A percentile compares a stretch with the other conserved stretches of the same genome.
These are phyloP conservation scores for Stigmatopora nigra DNA, from an alignment of 2,113 vertebrate species.

Conservation along the genomic window DNA sequence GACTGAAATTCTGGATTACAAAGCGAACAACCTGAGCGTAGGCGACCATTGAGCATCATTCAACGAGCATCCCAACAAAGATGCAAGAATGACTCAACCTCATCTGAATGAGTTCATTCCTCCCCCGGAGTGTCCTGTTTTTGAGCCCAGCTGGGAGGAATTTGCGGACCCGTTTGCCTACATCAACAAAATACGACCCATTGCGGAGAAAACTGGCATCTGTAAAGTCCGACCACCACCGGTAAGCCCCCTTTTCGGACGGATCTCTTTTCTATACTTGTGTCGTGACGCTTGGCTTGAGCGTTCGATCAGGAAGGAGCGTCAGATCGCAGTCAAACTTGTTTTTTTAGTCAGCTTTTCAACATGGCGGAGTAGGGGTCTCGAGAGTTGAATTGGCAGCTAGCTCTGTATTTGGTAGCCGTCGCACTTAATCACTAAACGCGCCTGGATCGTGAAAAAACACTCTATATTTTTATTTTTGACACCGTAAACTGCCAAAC, in stretches of 20 bases:
- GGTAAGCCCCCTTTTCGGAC: conserved; percentile 69
- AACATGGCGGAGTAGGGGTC: conserved; percentile 83
- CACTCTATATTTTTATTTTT: neutral
- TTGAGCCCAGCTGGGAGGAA: conserved; percentile 95
- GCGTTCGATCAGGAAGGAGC: conserved; percentile 13
- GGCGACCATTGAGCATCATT: conserved; percentile 21
- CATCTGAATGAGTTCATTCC: conserved; percentile 86
- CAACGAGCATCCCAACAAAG: conserved; percentile 49
- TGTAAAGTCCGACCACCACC: conserved; percentile 91
- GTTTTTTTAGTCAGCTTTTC: conserved; percentile 70
- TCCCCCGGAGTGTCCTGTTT: conserved; percentile 92
- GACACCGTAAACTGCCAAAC: neutral
- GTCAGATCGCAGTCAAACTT: conserved; percentile 61
- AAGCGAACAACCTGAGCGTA: conserved; percentile 15
- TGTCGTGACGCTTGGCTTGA: neutral
- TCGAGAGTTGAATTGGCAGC: conserved; percentile 59
- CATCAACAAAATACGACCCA: conserved; percentile 96
- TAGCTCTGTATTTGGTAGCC: conserved; percentile 34
- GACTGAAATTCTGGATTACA: conserved; percentile 45
- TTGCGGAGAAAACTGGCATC: conserved; percentile 95
- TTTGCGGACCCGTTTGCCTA: conserved; percentile 90
- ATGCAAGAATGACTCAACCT: conserved; percentile 69
- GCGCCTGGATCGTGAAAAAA: neutral
- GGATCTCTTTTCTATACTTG: neutral
- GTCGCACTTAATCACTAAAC: neutral